These are phyloP conservation scores for Caranx melampygus DNA, from an alignment of 2,113 vertebrate species.

Conservation along the genomic window DNA sequence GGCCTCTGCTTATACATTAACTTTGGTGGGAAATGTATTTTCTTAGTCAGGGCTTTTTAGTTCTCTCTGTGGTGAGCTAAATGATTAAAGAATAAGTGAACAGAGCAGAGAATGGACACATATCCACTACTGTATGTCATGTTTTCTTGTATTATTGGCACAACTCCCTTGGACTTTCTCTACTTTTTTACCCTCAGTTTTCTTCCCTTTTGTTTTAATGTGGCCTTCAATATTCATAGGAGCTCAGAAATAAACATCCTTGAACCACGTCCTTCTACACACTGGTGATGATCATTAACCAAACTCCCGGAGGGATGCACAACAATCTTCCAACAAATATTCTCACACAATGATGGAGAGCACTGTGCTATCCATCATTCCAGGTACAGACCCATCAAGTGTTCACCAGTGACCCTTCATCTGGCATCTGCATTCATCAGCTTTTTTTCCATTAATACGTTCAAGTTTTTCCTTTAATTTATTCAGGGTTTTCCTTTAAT, in stretches of 20 bases:
- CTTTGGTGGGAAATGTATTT: not conserved
- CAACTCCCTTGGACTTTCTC: no score
- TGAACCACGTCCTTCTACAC: not conserved
- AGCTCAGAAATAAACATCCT: not conserved
- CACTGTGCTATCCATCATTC: no score
- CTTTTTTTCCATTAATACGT: not conserved
- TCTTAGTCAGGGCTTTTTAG: not conserved
- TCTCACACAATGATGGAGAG: not conserved
- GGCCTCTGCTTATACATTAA: constrained; percentile 12
- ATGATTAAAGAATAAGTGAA: no score
- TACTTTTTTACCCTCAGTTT: not conserved
- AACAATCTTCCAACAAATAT: not conserved
- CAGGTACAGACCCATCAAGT: not conserved
- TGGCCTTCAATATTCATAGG: not conserved
- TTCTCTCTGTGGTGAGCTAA: not conserved
- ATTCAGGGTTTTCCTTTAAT: not conserved
- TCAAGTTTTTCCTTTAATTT: not conserved
- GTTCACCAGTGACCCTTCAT: not conserved
- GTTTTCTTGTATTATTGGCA: no score
- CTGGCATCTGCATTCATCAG: not conserved
- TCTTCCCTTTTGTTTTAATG: not conserved
- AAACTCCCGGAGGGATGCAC: not conserved
- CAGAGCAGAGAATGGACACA: no score
- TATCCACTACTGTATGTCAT: no score
- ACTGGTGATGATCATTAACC: not conserved